Conservation (phyloP, 2,113 vertebrate genomes). For the Romanogobio albipinnatus region DNA sequence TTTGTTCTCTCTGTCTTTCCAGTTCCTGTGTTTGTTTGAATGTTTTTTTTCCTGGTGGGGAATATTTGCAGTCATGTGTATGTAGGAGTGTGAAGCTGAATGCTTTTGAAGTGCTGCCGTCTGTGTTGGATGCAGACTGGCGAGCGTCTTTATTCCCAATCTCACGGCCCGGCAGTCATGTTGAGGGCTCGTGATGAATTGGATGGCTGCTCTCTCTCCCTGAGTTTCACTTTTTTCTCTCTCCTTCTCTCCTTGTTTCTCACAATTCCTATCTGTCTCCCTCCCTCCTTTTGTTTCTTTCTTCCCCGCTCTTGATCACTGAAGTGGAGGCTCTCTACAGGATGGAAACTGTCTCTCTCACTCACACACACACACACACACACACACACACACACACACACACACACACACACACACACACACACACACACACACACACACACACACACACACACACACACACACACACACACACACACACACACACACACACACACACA, state of each 20-base stretch:
- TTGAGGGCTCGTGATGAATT: constrained; percentile 53
- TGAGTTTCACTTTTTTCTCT: not conserved
- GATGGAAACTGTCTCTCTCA: constrained; percentile 39
- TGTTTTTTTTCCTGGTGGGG: constrained; percentile 24
- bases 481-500: not conserved
- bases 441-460: not conserved
- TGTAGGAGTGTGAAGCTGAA: constrained; percentile 41
- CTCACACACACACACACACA: constrained; percentile 16
- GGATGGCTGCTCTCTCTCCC: constrained; percentile 38
- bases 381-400: constrained; percentile 36
- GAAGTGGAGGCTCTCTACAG: constrained; percentile 51
- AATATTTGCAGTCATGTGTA: constrained; percentile 25
- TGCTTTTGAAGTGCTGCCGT: constrained; percentile 46
- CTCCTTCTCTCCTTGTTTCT: constrained; percentile 38
- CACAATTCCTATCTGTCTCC: constrained; percentile 29
- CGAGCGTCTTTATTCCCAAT: constrained; percentile 58
- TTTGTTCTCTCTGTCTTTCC: constrained; percentile 25
- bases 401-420: constrained; percentile 34
- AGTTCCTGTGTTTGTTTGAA: constrained; percentile 21
- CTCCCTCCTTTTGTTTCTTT: constrained; percentile 32
- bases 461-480: not conserved
- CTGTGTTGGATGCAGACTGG: constrained; percentile 47
- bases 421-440: not conserved
- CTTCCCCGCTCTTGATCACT: constrained; percentile 52
- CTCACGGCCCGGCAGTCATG: constrained; percentile 46